Evolutionary conservation across 2,797 vertebrate species (phyloP), one percentile per base, ranked within the genome.

Genomic region (Lutjanus argentimaculatus): DNA sequence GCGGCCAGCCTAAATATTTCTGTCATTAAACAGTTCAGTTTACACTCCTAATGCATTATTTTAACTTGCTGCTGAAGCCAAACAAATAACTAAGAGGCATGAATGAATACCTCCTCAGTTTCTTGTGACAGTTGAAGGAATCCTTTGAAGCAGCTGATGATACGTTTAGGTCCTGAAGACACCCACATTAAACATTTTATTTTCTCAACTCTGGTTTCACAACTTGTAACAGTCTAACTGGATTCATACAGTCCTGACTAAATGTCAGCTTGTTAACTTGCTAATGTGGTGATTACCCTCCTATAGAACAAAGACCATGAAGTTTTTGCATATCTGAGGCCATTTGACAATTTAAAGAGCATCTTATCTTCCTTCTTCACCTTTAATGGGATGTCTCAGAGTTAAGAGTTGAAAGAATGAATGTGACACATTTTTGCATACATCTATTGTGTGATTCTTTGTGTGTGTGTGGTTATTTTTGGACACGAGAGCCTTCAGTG

Each of bases 121-220:
- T 72, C 30, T 36, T 36, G 19, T n/a, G 11, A 49, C 25, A 46
- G 30, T 30, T 62, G 61, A 70, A 84, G 57, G 73, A 78, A 80
- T 83, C 65, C 52, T 62, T 62, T 43, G 61, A 75, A 66, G 61
- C 69, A 73, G 75, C 58, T 0, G 21, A 30, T 49, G 53, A 88
- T 22, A 66, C 62, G 46, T 72, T 75, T 4, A 67, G 55, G 48
- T 10, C n/a, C 11, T 40, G 57, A 59, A 49, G 17, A 49, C 53
- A 6, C 30, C 76, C 53, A 53, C 17, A 19, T 72, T 74, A 63
- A 19, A 40, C 19, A 43, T 17, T 59, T 49, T 25, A 43, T 12
- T 8, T 45, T 40, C 36, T 72, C 64, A 16, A 16, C 58, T 72
- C 14, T 78, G 36, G 68, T 70, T 59, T 55, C 65, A 66, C 22